A percentile compares a stretch with the other conserved stretches of the same genome.
Conservation (phyloP, 35 echinoderm and acorn worm species). For the Strongylocentrotus purpuratus region DNA sequence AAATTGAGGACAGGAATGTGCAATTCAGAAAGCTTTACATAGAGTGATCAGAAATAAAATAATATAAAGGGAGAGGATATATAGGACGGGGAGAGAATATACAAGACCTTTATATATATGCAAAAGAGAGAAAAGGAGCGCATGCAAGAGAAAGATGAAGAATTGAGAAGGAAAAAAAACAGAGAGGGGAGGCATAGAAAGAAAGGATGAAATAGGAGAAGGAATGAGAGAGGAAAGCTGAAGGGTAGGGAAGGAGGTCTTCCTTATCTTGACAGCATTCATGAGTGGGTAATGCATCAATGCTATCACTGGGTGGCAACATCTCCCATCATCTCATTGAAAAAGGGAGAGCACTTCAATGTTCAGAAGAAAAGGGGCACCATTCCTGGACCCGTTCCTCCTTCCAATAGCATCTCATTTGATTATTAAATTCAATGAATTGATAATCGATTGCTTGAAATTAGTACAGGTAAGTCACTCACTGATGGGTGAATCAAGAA, state of each 20-base stretch:
- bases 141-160: no score
- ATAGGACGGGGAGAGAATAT: no score
- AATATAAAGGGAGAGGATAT: no score
- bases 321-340: background rate
- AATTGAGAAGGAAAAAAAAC: background rate
- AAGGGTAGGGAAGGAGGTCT: background rate
- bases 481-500: background rate
- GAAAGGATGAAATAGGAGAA: background rate
- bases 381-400: background rate
- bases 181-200: background rate
- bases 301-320: background rate
- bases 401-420: background rate
- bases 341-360: background rate
- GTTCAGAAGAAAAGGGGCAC: background rate
- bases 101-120: no score
- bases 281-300: background rate
- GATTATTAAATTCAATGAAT: background rate
- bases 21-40: no score
- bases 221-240: background rate
- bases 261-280: background rate
- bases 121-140: no score
- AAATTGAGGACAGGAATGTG: no score
- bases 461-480: background rate
- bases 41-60: no score
- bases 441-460: background rate